Base-by-base conservation (phyloP, 2,888 invertebrate species). In the Aquatica leii region DNA sequence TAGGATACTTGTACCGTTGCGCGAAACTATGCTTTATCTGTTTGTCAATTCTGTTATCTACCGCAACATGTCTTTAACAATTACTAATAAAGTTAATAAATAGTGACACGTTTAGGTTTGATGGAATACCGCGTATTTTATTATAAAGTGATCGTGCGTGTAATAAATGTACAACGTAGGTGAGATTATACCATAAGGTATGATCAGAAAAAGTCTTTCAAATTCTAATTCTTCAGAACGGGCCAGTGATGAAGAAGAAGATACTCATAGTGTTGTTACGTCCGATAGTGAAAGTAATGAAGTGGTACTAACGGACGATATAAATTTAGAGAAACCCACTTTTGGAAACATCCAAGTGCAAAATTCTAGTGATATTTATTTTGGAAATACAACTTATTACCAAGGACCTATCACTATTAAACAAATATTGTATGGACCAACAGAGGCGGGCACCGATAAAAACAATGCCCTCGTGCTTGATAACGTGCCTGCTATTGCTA, bases 361-460 rank as follows among this genome's bases (percentile, higher is more conserved):
- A 24, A 87, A 90, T 72, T 91, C 91, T 0, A 86, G 86, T 20
- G 89, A 91, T 77, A 87, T 92, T 1, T 90, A 90, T 68, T 87
- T 93, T 71, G 93, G 92, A 0, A 90, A 90, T 72, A 91, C 89
- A 73, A 90, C 90, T 3, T 88, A 88, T 74, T 91, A 91, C 74
- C 88, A 91, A 75, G 92, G 92, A 4, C 91, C 91, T 48, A 91
- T 92, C 12, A 90, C 88, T 31, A 91, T 92, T 70, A 91, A 90
- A 76, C 91, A 91, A 77, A 85, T 91, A 68, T 83, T 91, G 58
- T 87, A 89, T 66, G n/a, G n/a, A n/a, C 71, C 72, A 6, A 73
- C 72, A 56, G 51, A 62, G 15, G 8, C 1, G 3, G 14, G 14
- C 6, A 15, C 12, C 8, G 43, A 43, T 6, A 54, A 59, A 51